Evolutionary conservation across 2,797 vertebrate species (phyloP).

Genomic region (Tolypeutes matacus): DNA sequence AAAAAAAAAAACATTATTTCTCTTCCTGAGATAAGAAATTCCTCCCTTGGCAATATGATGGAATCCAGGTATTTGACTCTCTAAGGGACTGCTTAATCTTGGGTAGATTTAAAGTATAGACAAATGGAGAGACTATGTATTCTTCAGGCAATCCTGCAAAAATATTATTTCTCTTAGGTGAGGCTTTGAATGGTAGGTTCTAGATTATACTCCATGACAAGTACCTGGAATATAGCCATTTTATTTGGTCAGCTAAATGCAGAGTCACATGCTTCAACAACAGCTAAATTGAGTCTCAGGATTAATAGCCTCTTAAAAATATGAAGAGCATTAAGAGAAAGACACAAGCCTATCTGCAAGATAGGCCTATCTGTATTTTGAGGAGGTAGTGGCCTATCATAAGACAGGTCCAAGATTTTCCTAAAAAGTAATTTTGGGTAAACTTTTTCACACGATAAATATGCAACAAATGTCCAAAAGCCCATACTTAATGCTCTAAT

Average conservation of each 20-base stretch:
- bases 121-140: constrained; percentile 70
- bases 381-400: neutral
- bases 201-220: constrained; percentile 58
- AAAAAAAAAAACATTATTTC: constrained; percentile 82
- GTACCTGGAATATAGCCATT: constrained; percentile 49
- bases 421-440: constrained; percentile 29
- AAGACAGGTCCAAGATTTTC: neutral
- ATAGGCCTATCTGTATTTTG: neutral
- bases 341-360: neutral
- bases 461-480: constrained; percentile 12
- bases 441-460: constrained; percentile 11
- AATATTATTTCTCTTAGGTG: constrained; percentile 74
- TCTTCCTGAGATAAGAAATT: constrained; percentile 84
- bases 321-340: neutral
- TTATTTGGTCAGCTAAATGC: constrained; percentile 52
- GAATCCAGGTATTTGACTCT: constrained; percentile 83
- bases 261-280: neutral
- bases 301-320: constrained; percentile 15
- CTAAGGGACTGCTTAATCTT: constrained; percentile 78
- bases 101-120: constrained; percentile 74
- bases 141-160: constrained; percentile 62
- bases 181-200: constrained; percentile 67
- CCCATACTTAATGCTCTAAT: neutral
- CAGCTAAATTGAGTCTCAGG: constrained; percentile 57
- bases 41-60: constrained; percentile 82